These are phyloP conservation scores for Buteo buteo DNA, from an alignment of 2,113 vertebrate genomes.

Conservation along the genomic window DNA sequence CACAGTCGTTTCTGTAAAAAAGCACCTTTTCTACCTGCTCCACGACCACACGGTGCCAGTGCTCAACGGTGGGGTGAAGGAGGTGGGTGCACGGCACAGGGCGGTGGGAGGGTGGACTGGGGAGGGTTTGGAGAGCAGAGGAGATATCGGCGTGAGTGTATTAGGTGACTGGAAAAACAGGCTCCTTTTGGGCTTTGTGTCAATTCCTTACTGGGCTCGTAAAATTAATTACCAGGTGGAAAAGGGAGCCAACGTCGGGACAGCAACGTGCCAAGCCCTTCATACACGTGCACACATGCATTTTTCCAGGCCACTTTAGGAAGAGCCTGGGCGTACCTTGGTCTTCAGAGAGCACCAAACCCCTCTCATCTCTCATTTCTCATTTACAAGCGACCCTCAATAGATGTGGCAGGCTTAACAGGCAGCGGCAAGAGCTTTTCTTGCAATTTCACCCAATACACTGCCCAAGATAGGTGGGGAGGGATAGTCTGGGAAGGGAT, in stretches of 20 bases:
- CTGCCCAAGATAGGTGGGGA: neutral
- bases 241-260: neutral
- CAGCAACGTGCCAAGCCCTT: neutral
- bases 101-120: neutral
- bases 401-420: neutral
- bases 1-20: neutral
- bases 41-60: neutral
- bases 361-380: neutral
- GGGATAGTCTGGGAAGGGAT: neutral
- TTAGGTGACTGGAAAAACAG: neutral
- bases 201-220: neutral
- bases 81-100: too few species aligned
- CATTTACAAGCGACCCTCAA: neutral
- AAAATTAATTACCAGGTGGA: neutral
- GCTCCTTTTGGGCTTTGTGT: neutral
- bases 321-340: neutral
- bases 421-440: neutral
- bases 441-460: neutral
- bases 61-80: neutral
- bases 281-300: neutral
- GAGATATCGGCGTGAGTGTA: neutral
- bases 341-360: neutral
- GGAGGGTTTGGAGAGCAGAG: neutral
- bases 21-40: neutral
- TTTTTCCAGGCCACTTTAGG: neutral